Evolutionary conservation across 2,888 invertebrate genomes (phyloP).

Genomic region (Synergus japonicus): DNA sequence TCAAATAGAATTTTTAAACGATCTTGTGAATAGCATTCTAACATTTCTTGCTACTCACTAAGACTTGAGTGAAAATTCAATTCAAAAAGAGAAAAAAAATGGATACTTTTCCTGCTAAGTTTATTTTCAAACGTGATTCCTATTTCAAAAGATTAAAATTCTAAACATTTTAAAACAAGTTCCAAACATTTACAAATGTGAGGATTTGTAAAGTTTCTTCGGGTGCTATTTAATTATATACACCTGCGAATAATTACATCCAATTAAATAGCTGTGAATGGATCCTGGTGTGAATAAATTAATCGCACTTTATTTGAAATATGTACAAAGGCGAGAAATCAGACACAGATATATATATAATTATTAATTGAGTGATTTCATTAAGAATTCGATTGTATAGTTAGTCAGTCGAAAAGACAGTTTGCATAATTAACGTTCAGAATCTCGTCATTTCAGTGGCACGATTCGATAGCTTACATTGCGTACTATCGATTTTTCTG

Average conservation of each 20-base stretch:
- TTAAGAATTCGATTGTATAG: slow-evolving; percentile 15
- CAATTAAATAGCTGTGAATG: background rate
- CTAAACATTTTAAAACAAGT: background rate
- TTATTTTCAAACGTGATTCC: background rate
- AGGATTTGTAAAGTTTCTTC: background rate
- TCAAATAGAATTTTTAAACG: slow-evolving; percentile 26
- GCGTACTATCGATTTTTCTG: background rate
- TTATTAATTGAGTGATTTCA: slow-evolving; percentile 7
- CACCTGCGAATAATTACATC: background rate
- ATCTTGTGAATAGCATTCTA: slow-evolving; percentile 13
- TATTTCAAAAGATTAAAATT: background rate
- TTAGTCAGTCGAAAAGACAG: slow-evolving; percentile 7
- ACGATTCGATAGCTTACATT: background rate
- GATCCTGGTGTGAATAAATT: background rate
- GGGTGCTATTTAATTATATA: background rate
- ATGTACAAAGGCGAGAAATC: background rate
- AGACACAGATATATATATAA: too few species aligned
- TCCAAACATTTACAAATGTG: background rate
- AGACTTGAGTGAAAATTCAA: background rate
- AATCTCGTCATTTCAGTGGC: slow-evolving; percentile 4
- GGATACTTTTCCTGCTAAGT: too few species aligned
- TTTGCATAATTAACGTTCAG: slow-evolving; percentile 24
- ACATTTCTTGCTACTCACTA: background rate
- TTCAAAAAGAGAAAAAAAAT: background rate
- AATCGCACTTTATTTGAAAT: background rate